phyloP scores from a whole-genome alignment of 2,113 vertebrate species.

The Lethenteron camtschaticum region DNA sequence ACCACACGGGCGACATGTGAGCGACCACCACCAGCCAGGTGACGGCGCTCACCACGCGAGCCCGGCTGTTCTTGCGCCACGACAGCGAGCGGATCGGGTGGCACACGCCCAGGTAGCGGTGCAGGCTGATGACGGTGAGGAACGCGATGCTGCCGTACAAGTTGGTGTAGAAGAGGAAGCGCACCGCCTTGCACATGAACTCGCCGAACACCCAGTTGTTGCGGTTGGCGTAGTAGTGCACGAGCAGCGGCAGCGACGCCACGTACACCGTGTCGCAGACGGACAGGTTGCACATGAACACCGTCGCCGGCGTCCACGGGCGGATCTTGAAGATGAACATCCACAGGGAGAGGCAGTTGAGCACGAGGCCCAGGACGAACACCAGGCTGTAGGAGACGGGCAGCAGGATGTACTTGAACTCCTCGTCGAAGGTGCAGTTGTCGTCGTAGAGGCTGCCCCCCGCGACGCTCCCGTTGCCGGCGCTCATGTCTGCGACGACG shows the following conservation, averaged over 20 bases:
- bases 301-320: conserved; percentile 65
- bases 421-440: conserved; percentile 46
- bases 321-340: conserved; percentile 58
- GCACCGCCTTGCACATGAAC: conserved; percentile 59
- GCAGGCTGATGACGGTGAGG: conserved; percentile 72
- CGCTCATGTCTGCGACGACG: no score
- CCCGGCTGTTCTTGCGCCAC: conserved; percentile 44
- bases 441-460: conserved; percentile 14
- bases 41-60: conserved; percentile 26
- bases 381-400: conserved; percentile 60
- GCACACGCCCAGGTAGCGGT: conserved; percentile 65
- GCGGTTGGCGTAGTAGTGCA: conserved; percentile 58
- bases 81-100: conserved; percentile 45
- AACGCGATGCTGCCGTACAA: conserved; percentile 85
- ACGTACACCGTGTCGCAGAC: conserved; percentile 60
- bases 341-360: conserved; percentile 49
- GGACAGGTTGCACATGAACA: conserved; percentile 84
- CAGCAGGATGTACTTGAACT: conserved; percentile 75
- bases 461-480: no score
- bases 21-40: conserved; percentile 44
- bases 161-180: conserved; percentile 86
- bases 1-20: conserved; percentile 56
- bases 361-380: conserved; percentile 45
- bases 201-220: conserved; percentile 78
- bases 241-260: conserved; percentile 63